Evolutionary conservation across 2,113 vertebrate genomes (phyloP), one percentile per base, ranked within the genome.

Genomic region (Pelusios castaneus): DNA sequence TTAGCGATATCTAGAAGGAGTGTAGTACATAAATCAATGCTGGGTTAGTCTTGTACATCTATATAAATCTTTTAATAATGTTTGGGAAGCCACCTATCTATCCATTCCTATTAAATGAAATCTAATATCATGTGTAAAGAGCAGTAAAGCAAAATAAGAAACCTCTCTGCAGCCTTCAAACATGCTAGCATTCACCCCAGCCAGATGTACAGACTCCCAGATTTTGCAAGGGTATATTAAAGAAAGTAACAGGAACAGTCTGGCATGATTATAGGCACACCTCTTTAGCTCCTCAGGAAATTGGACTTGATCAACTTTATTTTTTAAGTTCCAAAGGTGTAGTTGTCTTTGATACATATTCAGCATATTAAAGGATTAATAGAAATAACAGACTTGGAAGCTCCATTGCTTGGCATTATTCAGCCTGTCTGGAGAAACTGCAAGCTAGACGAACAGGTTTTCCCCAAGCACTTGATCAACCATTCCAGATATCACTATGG

Each of bases 211-310:
- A 7, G 82, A 63, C 22, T 75, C 56, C 79, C 16, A 73, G 12
- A 63, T 91, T 93, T 92, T 94, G 67, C 79, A 49, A 63, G 5
- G 19, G 2, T 55, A 24, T 14, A 85, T 76, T 27, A 87, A 85
- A 19, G 17, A 2, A 9, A 81, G 16, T 81, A 79, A 75, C n/a
- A 75, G 29, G 76, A 79, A 2, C 8, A 77, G 84, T 95, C 38
- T 80, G 73, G 92, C 60, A 49, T 82, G 3, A 63, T 29, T 38
- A 85, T 22, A 25, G 10, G 70, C 22, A 75, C 38, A 24, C 70
- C 41, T 75, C 38, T 75, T 43, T 24, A 43, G 41, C 38, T 75
- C 83, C 43, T 19, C 17, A 75, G 81, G 47, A 90, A 83, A 85
- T 22, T 76, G 1, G 25, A 85, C 10, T 81, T 91, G 3, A 22